Evolutionary conservation across 1,140 invertebrate genomes (phyloP), one percentile per base, ranked within the genome.

Genomic region (Ceratina calcarata): DNA sequence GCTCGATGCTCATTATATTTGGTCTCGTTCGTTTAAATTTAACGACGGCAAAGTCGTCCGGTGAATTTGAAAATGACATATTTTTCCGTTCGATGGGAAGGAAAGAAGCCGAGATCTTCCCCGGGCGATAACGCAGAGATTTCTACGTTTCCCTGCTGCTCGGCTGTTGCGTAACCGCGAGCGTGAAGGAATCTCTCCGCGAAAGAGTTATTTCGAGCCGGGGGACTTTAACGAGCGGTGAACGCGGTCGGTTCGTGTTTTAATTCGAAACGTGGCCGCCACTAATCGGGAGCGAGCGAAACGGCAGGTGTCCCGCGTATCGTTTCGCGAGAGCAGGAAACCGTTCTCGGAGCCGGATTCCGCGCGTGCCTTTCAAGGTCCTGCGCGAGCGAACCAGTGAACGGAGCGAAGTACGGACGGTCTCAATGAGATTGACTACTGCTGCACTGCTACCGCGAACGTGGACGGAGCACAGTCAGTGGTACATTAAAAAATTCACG

Each of bases 361-460:
- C 65, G 53, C 51, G 74, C 79, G 74, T 81, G 65, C 66, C 74
- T 55, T 70, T 69, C 74, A 81, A 81, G 74, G 73, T 81, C 79
- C 73, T 70, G 55, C 49, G 73, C 72, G 64, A 67, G 53, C 66
- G 22, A 67, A 1, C 37, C 37, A 10, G 37, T 45, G 37, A 45
- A 45, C 37, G 37, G 37, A 45, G 37, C 37, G 37, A 45, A 32
- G 27, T 32, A 32, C 27, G 27, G 37, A 45, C 37, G 37, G 37
- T 45, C 37, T 45, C 37, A 45, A 3, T 45, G 37, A 45, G 37
- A 45, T 45, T 45, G 37, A 45, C 37, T 10, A 10, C 37, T 45
- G 10, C 37, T 10, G 37, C 37, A 6, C n/a, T n/a, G n/a, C n/a
- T n/a, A n/a, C 27, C 27, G 27, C 27, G 27, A 32, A 32, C 27